Evolutionary conservation across 2,797 vertebrate genomes (phyloP), one percentile per base, ranked within the genome.

Genomic region (Setipinna tenuifilis): DNA sequence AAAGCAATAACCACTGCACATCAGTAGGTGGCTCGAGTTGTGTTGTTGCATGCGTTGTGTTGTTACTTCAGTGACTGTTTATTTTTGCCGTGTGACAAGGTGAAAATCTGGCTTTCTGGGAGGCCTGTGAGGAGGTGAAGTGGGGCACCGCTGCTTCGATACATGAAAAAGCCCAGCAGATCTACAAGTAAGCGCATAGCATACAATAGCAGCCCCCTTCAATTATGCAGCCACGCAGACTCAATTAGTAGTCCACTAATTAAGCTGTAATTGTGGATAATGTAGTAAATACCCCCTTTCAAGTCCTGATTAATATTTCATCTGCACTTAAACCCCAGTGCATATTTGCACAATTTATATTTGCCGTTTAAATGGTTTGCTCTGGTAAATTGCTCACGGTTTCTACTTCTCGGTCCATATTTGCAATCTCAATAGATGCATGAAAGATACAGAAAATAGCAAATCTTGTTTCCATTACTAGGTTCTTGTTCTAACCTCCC

Each of bases 61-160:
- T 6, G 25, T 71, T 17, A 14, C 31, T 4, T 71, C 28, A 71
- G 5, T 35, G 65, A 5, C 35, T 54, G 7, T 54, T 54, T 54
- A 1, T 54, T 54, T 54, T 54, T 54, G 50, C 50, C 2, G 50
- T 54, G 65, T 88, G 12, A 87, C 59, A n/a, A 99, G 98, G 97
- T 82, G 98, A 99, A 93, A 99, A 99, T 88, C 93, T 99, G 94
- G 96, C 97, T 14, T 99, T 99, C 94, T 99, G 98, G 98, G 98
- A 99, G 93, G 95, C 95, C 28, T 99, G 98, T 83, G 98, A 99
- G 88, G 98, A 99, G 90, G 95, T 99, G 88, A 99, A 98, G 90
- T 99, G 97, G 17, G 98, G 98, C 59, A 95, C 98, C 44, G 97
- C 98, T 58, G 96, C 95, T n/a, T 97, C 97, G 61, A 98, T 98